phyloP scores from a whole-genome alignment of 2,113 vertebrate genomes.

The Chaetops frenatus region DNA sequence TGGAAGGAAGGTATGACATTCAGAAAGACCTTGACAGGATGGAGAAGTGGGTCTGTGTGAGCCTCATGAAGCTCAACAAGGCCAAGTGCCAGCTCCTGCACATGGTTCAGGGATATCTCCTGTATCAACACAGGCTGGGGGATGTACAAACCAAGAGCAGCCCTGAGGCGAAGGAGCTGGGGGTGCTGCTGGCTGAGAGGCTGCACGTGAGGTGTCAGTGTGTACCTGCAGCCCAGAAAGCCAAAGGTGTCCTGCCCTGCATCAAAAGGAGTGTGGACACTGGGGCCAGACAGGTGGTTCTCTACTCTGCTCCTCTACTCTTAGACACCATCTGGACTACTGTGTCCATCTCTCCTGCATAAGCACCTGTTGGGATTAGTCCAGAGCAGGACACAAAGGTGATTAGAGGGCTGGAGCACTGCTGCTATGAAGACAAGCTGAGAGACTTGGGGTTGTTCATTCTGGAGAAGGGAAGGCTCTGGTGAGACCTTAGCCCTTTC shows the following conservation, averaged over 20 bases:
- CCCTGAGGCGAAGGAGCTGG: not conserved
- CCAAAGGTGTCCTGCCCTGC: rapidly evolving
- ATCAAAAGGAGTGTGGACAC: rapidly evolving
- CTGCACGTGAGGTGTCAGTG: rapidly evolving
- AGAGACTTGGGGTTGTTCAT: rapidly evolving
- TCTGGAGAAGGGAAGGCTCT: not conserved
- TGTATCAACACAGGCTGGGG: rapidly evolving
- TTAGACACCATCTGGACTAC: rapidly evolving
- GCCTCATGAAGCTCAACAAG: not conserved
- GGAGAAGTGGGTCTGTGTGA: not conserved
- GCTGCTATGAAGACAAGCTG: not conserved
- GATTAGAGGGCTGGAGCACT: rapidly evolving
- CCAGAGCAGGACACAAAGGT: not conserved
- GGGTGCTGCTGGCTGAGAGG: rapidly evolving
- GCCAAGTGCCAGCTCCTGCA: not conserved
- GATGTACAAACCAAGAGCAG: not conserved
- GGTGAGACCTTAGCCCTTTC: rapidly evolving
- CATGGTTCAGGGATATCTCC: rapidly evolving
- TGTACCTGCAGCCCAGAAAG: rapidly evolving
- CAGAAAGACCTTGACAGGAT: not conserved
- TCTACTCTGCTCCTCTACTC: not conserved
- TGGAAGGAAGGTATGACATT: not conserved
- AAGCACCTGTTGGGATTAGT: not conserved
- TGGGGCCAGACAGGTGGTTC: too few species aligned
- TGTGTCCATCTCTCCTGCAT: rapidly evolving